These are phyloP conservation scores for Poeciliopsis turrubarensis DNA, from an alignment of 2,113 vertebrate genomes.

Conservation along the genomic window DNA sequence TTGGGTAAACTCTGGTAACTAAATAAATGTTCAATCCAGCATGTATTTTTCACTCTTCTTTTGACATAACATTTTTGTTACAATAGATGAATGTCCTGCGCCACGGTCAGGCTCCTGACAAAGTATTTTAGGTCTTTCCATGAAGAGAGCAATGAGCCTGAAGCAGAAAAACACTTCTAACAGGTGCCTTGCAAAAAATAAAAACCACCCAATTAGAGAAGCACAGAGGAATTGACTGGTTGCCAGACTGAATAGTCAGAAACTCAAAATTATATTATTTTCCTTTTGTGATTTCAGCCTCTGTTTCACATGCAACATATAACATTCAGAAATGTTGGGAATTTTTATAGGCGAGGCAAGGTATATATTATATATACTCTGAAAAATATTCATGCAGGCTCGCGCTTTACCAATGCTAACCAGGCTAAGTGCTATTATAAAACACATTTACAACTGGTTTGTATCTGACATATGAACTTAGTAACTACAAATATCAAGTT, in stretches of 20 bases:
- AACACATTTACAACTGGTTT: background rate
- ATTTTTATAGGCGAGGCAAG: no score
- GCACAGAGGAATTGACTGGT: background rate
- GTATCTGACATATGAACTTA: constrained; percentile 1
- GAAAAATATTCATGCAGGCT: background rate
- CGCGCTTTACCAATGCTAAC: background rate
- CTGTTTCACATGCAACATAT: no score
- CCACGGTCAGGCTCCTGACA: background rate
- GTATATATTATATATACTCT: no score
- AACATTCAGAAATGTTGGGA: no score
- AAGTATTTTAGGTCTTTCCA: background rate
- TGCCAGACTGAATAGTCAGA: background rate
- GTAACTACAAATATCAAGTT: background rate
- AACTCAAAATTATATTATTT: background rate
- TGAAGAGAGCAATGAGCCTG: background rate
- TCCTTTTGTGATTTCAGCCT: background rate
- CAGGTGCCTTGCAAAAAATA: no score
- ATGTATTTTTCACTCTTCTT: background rate
- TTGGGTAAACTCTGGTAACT: no score
- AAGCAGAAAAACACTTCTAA: no score
- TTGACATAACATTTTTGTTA: background rate
- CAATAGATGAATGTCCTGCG: background rate
- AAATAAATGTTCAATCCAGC: no score
- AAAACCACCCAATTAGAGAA: no score
- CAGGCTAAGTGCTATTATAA: background rate